Base-by-base conservation (phyloP, 1,140 invertebrate genomes). In the Drosophila santomea region DNA sequence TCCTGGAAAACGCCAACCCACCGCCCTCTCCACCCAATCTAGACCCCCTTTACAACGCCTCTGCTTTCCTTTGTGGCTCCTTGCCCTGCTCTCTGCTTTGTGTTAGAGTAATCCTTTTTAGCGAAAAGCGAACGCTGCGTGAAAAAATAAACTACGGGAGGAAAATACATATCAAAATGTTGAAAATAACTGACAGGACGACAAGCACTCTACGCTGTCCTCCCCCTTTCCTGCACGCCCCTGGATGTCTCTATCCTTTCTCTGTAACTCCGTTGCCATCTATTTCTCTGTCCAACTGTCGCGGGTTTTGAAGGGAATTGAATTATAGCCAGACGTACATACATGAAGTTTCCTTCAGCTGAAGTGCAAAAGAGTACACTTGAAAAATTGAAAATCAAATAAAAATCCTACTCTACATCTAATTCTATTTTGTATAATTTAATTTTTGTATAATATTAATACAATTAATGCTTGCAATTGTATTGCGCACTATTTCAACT, bases 51-150 rank as follows among this genome's bases (percentile, higher is more conserved):
- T 17, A 32, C 43, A 28, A 14, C 32, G 10, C 11, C 11, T 25
- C 6, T 25, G 11, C 38, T 17, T 10, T 47, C 35, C 74, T 73
- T 17, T 48, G 43, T 25, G 28, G 12, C 60, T 81, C 41, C 62
- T 63, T 67, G 41, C 59, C 56, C 56, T 66, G 59, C 79, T 82
- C 47, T 73, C 79, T 75, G 72, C 72, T 82, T 82, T 82, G 78
- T 79, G 75, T 82, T 82, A 82, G 80, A 64, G 84, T 88, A 84
- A 89, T 88, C 84, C 84, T 88, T 88, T 89, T 89, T 74, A 80
- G 73, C 80, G 61, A 62, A 69, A 58, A 58, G 63, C 76, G 59
- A 88, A 82, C 47, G 60, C 68, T 55, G 69, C 41, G 43, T 56
- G 57, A 74, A 59, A 82, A 58, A 61, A 48, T 50, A 43, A 54